Evolutionary conservation across 1,140 invertebrate species (phyloP).

Genomic region (Linepithema humile): DNA sequence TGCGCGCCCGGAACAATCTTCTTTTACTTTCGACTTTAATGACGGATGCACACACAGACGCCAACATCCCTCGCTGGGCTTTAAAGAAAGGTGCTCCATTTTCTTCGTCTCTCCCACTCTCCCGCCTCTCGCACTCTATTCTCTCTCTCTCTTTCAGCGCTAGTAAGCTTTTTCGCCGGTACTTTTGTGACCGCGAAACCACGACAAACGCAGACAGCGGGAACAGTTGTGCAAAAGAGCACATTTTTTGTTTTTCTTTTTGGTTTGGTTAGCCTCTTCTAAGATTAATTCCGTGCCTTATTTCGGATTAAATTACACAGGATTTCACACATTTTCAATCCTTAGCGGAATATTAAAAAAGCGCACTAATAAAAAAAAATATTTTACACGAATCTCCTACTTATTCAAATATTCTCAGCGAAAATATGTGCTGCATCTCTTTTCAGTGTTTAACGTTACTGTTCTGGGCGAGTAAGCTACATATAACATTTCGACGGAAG

Average conservation of each 20-base stretch:
- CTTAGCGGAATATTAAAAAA: background rate
- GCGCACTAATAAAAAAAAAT: background rate
- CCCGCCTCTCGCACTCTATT: background rate
- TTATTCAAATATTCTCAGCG: background rate
- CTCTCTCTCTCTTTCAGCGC: background rate
- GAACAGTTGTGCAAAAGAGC: slow-evolving; percentile 19
- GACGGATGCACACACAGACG: background rate
- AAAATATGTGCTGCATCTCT: background rate
- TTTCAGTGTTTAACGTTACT: background rate
- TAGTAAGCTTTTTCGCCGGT: slow-evolving; percentile 22
- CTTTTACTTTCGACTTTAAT: slow-evolving; percentile 37
- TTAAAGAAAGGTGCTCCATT: slow-evolving; percentile 34
- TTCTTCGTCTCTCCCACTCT: background rate
- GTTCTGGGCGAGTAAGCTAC: background rate
- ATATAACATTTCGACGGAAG: too few relatives aligned
- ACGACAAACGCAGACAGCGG: slow-evolving; percentile 18
- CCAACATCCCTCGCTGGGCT: slow-evolving; percentile 10
- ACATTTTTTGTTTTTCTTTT: background rate
- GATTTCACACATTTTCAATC: background rate
- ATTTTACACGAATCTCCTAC: background rate
- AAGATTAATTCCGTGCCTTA: slow-evolving; percentile 16
- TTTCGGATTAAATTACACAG: background rate
- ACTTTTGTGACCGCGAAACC: slow-evolving; percentile 9
- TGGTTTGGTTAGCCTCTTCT: background rate
- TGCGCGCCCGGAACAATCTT: background rate